Base-by-base conservation (phyloP, 2,797 vertebrate genomes). In the Gymnoscopelus braueri region DNA sequence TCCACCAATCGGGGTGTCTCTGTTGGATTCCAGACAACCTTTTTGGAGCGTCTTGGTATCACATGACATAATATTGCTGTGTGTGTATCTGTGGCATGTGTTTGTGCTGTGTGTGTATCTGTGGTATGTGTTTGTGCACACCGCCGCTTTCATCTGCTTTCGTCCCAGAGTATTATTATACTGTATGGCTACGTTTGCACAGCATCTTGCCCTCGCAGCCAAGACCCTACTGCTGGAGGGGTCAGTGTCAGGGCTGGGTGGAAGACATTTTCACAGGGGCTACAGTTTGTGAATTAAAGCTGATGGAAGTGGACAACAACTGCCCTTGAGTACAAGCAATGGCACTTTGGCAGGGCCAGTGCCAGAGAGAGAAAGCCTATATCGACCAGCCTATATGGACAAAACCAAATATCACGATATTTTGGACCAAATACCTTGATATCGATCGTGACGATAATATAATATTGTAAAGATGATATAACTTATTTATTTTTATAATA, bases 231-330 rank as follows among this genome's bases (percentile, higher is more conserved):
- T 19, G 44, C 11, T 5, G 19, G 3, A 32, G 61, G 62, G 86
- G 85, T 89, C 84, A 84, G 69, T 77, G 69, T 82, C 84, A 72
- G 77, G 67, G 64, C 72, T 72, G 88, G 78, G 83, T 87, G 79
- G 84, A 84, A 73, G 63, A 10, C 59, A 58, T 49, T 80, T n/a
- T 84, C 81, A 80, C 78, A 1, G 35, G 72, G 66, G 70, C 35
- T 71, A 67, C 64, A 74, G 65, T 80, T 85, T 71, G 80, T 69
- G 69, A 74, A 74, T 76, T 72, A 61, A 60, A 63, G 71, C 66
- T 71, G 67, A 24, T 69, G 63, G 62, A 4, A 19, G 39, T 24
- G 10, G 58, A 63, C 83, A 82, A 63, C 83, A 82, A 86, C 87
- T 13, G 69, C 79, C 39, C 63, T 55, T n/a, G 57, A 73, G 66